Conservation (phyloP, 2,797 vertebrate genomes). For the Neopelma chrysocephalum region DNA sequence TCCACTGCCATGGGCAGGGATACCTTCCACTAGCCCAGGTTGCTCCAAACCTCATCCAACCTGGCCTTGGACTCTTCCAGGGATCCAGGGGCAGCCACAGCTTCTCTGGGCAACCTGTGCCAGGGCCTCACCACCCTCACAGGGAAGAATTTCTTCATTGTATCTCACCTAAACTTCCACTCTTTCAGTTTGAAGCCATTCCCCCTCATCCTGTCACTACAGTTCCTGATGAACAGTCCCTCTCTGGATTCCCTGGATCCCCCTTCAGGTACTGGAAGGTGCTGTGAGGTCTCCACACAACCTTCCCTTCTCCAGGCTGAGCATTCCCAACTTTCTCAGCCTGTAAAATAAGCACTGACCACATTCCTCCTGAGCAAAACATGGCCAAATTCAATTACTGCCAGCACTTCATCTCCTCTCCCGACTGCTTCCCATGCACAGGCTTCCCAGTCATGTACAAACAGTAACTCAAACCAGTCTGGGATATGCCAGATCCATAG, state of each 20-base stretch:
- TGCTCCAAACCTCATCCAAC: accelerated
- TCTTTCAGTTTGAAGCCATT: not conserved
- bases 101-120: accelerated
- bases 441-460: not conserved
- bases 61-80: not conserved
- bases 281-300: not conserved
- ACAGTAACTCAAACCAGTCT: not conserved
- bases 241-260: not conserved
- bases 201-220: not conserved
- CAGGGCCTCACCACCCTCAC: accelerated
- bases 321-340: not conserved
- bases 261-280: not conserved
- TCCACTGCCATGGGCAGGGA: not conserved
- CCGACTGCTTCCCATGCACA: not conserved
- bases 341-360: not conserved
- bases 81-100: not conserved
- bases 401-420: not conserved
- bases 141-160: not conserved
- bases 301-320: not conserved
- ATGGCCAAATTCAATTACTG: not conserved
- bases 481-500: not conserved
- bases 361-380: not conserved
- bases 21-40: accelerated
- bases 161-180: not conserved
- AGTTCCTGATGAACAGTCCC: not conserved